Conservation (phyloP, 2,113 vertebrate genomes). For the Macaca mulatta region DNA sequence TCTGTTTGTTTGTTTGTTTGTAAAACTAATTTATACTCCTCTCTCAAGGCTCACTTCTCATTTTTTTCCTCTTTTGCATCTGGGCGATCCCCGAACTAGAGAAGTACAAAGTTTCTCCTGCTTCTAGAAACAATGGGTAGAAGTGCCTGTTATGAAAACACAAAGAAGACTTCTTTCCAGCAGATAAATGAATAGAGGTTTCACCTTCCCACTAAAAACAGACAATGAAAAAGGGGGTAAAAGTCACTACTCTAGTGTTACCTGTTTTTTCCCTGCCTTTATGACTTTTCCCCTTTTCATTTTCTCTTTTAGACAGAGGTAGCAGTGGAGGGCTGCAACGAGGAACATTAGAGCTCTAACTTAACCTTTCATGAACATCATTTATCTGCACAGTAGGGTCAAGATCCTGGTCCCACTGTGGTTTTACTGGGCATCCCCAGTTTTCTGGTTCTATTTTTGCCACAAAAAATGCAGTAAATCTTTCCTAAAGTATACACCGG, state of each 20-base stretch:
- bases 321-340: background rate
- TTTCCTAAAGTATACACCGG: background rate
- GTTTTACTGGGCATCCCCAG: background rate
- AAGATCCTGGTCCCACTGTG: background rate
- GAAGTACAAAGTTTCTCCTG: background rate
- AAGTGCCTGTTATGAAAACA: background rate
- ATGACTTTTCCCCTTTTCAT: background rate
- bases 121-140: slow-evolving; percentile 27
- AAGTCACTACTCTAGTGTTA: background rate
- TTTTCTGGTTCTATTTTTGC: rapidly evolving
- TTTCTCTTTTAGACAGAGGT: background rate
- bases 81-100: background rate
- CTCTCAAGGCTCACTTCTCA: background rate
- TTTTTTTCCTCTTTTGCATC: background rate
- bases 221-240: background rate
- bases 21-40: background rate
- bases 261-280: background rate
- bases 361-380: background rate
- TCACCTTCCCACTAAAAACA: slow-evolving; percentile 7
- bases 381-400: background rate
- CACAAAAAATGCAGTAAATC: background rate
- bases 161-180: slow-evolving; percentile 36
- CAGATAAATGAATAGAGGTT: slow-evolving; percentile 50
- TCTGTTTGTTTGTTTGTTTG: background rate
- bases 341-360: background rate